phyloP scores from a whole-genome alignment of 2,113 vertebrate species.

The Telmatochromis brachygnathus region DNA sequence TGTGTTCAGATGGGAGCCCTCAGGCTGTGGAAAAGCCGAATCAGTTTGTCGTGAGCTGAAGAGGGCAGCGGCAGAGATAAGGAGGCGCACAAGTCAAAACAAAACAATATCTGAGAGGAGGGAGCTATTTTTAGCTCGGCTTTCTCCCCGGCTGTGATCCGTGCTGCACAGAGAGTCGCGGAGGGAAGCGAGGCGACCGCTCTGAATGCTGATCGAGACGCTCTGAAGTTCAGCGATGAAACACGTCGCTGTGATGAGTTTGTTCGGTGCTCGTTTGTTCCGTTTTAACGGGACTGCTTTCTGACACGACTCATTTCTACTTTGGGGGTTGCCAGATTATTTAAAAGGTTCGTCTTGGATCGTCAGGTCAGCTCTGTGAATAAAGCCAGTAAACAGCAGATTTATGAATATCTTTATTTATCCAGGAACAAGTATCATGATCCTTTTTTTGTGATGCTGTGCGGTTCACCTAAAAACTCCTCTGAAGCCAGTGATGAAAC shows the following conservation, averaged over 20 bases:
- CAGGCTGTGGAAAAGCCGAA: not conserved
- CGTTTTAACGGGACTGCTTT: not conserved
- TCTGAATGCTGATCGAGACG: not conserved
- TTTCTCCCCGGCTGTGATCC: not conserved
- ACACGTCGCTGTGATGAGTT: not conserved
- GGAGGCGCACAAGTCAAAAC: not conserved
- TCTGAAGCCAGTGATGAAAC: fast-evolving
- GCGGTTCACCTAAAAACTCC: not conserved
- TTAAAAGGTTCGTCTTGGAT: not conserved
- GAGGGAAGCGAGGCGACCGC: not conserved
- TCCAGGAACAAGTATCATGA: fast-evolving
- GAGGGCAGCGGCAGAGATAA: not conserved
- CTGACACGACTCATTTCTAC: not conserved
- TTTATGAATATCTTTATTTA: not conserved
- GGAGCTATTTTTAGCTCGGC: conserved; percentile 13
- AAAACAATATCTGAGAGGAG: not conserved
- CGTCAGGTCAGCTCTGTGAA: not conserved
- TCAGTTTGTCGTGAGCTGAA: not conserved
- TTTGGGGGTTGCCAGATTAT: not conserved
- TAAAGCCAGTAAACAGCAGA: not conserved
- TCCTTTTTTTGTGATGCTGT: not conserved
- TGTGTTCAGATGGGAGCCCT: not conserved
- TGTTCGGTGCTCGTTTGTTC: not conserved
- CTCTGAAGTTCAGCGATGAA: not conserved
- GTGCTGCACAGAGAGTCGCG: not conserved